A percentile compares a stretch with the other conserved stretches of the same genome.
Evolutionary conservation across 2,888 invertebrate species (phyloP).

Genomic region (Drosophila maculinotata): DNA sequence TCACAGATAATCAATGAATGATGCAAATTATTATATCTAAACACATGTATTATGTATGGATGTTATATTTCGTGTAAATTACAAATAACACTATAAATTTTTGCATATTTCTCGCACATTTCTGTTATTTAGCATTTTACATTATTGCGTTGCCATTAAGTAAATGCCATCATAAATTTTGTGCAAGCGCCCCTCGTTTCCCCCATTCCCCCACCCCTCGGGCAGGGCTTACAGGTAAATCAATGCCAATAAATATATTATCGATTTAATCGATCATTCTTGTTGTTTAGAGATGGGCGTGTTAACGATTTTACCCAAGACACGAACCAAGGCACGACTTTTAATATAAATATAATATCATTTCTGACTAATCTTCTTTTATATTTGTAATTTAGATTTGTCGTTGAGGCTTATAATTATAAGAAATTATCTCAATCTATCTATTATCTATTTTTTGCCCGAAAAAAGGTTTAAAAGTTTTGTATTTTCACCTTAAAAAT

Average conservation of each 20-base stretch:
- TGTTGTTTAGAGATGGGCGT: neutral
- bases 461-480: too few species aligned
- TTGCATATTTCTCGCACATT: constrained; percentile 40
- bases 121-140: constrained; percentile 44
- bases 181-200: constrained; percentile 20
- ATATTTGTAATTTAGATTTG: too few species aligned
- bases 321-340: neutral
- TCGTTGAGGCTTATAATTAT: too few species aligned
- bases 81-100: constrained; percentile 73
- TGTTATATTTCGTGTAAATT: constrained; percentile 72
- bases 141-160: constrained; percentile 61
- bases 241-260: constrained; percentile 70
- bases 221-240: constrained; percentile 38
- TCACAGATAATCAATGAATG: constrained; percentile 17
- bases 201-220: neutral
- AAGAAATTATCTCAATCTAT: too few species aligned
- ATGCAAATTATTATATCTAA: constrained; percentile 17
- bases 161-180: constrained; percentile 76
- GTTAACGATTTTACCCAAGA: neutral
- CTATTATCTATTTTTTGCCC: too few species aligned
- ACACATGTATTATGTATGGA: constrained; percentile 19
- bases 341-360: too few species aligned
- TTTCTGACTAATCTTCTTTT: too few species aligned
- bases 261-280: constrained; percentile 35
- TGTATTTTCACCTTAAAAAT: too few species aligned